Evolutionary conservation across 2,888 invertebrate species (phyloP), one percentile per base, ranked within the genome.

Genomic region (Eucriotettix oculatus): DNA sequence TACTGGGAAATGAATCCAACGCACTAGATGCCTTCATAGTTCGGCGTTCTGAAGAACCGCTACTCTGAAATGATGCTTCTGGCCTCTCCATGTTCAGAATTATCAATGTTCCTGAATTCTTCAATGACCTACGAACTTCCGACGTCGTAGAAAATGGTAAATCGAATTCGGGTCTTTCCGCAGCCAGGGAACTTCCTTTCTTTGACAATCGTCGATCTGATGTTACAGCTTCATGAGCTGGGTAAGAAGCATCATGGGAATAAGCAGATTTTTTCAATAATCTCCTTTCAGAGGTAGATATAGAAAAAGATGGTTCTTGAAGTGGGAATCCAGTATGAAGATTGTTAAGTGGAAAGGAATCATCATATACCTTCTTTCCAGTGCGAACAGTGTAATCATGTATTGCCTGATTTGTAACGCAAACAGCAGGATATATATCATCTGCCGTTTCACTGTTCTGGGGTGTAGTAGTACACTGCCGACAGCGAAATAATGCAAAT

Each of bases 371-470:
- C 43, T 86, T 84, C 69, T 86, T 87, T 0, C 86, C 86, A 10
- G 86, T 85, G 62, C 87, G 79, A 71, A 87, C 76, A 1, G 89
- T 87, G 70, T 90, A 91, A 56, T 90, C 90, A 66, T 90, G 84
- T 12, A 90, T 81, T 65, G 90, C 90, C 11, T 90, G 63, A 68
- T 90, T 91, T 7, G 90, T 86, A 68, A 86, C 88, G 71, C 90
- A 90, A 66, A 90, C 86, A 12, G 90, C 87, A 9, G 90, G 90
- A 70, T 90, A 91, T 65, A 87, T 83, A 64, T 88, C 88, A 67
- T 89, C 88, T 62, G 87, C 87, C n/a, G 67, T 60, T 64, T 69
- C 66, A 58, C 66, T 65, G 58, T 68, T 66, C 58, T 67, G 66
- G 58, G 68, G 66, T 44, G 68, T 65, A 62, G 66, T 66, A 55